Percentiles rank a stretch among this genome's conserved stretches.
phyloP scores from a whole-genome alignment of 1,140 invertebrate species.

The Aphelenchoides fujianensis region DNA sequence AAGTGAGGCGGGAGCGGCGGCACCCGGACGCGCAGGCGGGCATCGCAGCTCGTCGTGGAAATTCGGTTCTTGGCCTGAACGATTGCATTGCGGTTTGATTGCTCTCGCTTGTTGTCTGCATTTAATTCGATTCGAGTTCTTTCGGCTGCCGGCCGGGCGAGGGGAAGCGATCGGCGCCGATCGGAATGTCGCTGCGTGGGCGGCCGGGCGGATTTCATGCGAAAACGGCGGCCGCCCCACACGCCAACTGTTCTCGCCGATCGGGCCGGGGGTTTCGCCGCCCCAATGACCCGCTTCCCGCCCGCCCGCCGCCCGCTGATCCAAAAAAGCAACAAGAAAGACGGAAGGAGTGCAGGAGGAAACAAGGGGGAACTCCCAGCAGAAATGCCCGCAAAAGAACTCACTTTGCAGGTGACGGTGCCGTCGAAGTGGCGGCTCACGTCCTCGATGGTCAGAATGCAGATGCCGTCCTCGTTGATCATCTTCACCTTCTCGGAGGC shows the following conservation, averaged over 20 bases:
- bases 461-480: constrained; percentile 61
- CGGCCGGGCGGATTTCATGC: constrained; percentile 4
- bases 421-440: constrained; percentile 61
- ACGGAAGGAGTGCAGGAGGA: too few relatives aligned
- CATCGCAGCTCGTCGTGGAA: constrained; percentile 50
- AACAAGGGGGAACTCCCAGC: too few relatives aligned
- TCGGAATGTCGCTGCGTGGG: constrained; percentile 13
- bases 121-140: too few relatives aligned
- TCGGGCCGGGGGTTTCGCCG: neutral
- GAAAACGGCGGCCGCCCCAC: neutral
- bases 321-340: neutral
- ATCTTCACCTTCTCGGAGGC: constrained; percentile 57
- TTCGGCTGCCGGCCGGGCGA: too few relatives aligned
- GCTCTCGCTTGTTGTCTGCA: neutral
- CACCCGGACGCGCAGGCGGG: constrained; percentile 52
- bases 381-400: constrained; percentile 19
- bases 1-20: constrained; percentile 56
- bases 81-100: neutral
- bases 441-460: constrained; percentile 61
- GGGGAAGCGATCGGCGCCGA: too few relatives aligned
- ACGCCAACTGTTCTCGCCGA: neutral
- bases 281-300: neutral
- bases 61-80: neutral
- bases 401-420: constrained; percentile 60
- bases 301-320: neutral